A percentile compares a stretch with the other conserved stretches of the same genome.
These are phyloP conservation scores for Cavia aperea DNA, from an alignment of 2,113 vertebrate species.

Conservation along the genomic window DNA sequence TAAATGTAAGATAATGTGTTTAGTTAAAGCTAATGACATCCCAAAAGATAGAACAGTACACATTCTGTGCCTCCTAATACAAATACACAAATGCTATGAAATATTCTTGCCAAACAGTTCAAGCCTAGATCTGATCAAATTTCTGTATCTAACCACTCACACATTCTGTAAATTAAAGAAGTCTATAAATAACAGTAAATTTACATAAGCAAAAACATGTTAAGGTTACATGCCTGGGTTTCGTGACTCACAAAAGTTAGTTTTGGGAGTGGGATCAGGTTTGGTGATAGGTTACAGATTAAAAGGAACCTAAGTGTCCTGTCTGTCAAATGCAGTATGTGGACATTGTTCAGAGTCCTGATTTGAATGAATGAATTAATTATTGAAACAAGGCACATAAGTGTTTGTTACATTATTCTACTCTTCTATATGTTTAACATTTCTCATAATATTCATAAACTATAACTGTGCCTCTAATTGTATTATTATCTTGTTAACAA, in stretches of 20 bases:
- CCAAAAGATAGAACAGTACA: background rate
- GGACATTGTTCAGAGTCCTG: background rate
- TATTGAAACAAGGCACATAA: background rate
- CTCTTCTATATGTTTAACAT: background rate
- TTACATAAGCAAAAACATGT: background rate
- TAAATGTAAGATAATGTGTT: background rate
- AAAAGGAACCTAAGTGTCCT: background rate
- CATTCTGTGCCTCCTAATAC: background rate
- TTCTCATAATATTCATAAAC: conserved; percentile 19
- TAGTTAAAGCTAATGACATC: background rate
- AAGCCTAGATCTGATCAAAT: background rate
- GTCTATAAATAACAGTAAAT: background rate
- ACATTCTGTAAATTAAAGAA: background rate
- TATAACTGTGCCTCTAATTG: conserved; percentile 8
- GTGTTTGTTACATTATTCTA: background rate
- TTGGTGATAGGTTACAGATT: background rate
- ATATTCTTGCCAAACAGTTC: background rate
- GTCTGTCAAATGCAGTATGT: background rate
- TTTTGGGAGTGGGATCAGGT: background rate
- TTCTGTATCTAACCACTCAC: background rate
- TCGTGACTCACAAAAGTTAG: background rate
- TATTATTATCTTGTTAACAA: conserved; percentile 25
- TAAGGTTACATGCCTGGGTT: background rate
- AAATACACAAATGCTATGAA: background rate
- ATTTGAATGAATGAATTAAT: background rate